A percentile compares a stretch with the other conserved stretches of the same genome.
phyloP scores from a whole-genome alignment of 2,888 invertebrate species.

The Pristionchus mayeri region DNA sequence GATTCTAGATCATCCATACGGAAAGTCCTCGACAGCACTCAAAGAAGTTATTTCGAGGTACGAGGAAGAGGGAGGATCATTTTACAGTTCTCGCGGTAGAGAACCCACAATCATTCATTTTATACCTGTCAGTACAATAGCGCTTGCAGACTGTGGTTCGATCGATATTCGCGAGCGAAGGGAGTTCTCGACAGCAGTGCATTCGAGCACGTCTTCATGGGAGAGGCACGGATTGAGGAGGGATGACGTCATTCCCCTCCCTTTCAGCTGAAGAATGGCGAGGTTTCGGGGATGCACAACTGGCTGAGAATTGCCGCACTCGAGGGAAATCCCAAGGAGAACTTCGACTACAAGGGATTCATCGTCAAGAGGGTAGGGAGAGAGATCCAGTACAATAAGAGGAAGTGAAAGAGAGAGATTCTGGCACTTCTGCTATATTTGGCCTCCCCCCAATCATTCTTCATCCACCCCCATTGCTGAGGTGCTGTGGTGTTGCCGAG shows the following conservation, averaged over 20 bases:
- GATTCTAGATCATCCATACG: conserved; percentile 58
- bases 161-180: conserved; percentile 85
- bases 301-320: conserved; percentile 89
- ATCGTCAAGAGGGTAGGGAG: conserved; percentile 7
- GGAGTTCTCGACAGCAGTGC: conserved; percentile 87
- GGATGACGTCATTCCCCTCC: neutral
- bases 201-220: conserved; percentile 91
- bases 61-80: neutral
- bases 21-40: neutral
- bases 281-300: conserved; percentile 86
- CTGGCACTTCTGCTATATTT: no score
- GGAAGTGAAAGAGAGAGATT: no score
- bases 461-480: no score
- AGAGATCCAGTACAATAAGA: neutral
- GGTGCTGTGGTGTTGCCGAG: no score
- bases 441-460: no score
- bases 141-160: conserved; percentile 78
- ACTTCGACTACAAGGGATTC: conserved; percentile 49
- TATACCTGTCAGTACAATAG: neutral
- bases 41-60: conserved; percentile 28
- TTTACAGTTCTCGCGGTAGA: no score
- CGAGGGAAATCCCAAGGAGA: conserved; percentile 82
- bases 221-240: conserved; percentile 86
- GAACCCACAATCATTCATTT: no score
- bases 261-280: conserved; percentile 81